phyloP scores from a whole-genome alignment of 2,797 vertebrate species.

The Oreochromis mossambicus region DNA sequence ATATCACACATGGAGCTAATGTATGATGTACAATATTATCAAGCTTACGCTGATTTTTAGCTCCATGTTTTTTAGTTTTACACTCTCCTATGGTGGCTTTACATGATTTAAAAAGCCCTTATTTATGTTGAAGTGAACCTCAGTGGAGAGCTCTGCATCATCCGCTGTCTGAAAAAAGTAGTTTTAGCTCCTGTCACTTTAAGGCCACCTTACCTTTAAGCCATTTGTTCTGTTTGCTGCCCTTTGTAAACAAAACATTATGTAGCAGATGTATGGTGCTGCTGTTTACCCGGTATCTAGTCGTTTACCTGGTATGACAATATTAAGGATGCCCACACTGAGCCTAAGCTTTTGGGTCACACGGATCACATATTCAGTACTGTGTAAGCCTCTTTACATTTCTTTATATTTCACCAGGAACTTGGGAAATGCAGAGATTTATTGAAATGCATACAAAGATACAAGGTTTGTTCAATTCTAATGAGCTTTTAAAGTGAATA shows the following conservation, averaged over 20 bases:
- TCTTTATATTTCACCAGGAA: not conserved
- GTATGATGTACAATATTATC: not conserved
- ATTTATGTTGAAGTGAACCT: not conserved
- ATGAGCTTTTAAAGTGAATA: not conserved
- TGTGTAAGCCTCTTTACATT: not conserved
- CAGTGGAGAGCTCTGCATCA: not conserved
- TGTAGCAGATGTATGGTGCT: accelerated
- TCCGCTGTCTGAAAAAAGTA: not conserved
- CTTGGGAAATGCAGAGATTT: not conserved
- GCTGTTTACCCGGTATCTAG: not conserved
- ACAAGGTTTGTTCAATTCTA: not conserved
- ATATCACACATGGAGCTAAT: not conserved
- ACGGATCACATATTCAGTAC: not conserved
- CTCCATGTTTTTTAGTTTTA: not conserved
- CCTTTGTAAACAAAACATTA: not conserved
- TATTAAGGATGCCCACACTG: not conserved
- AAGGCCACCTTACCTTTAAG: not conserved
- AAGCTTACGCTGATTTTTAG: not conserved
- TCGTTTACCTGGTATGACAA: not conserved
- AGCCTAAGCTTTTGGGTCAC: not conserved
- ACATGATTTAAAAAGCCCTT: not conserved
- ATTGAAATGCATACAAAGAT: not conserved
- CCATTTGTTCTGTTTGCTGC: accelerated
- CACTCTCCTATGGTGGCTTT: not conserved
- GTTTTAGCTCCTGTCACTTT: not conserved